Base-by-base conservation (phyloP, 2,797 vertebrate species). In the Poliocrania exsul region DNA sequence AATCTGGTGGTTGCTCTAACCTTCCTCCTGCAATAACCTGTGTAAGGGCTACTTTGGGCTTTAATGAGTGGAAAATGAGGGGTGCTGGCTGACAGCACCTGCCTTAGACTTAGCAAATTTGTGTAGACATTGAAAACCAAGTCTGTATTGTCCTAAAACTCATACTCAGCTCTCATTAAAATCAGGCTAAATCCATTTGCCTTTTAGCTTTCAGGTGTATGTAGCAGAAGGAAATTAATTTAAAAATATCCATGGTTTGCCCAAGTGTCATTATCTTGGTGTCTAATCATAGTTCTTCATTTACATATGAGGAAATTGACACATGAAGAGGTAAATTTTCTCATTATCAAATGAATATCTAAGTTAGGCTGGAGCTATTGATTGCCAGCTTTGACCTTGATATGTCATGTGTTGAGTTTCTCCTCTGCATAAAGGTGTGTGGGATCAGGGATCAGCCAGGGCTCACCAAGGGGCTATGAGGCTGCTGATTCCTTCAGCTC, bases 261-360 rank as follows among this genome's bases (percentile, higher is more conserved):
- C 93, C 91, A 75, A 90, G 88, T 88, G 93, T 95, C 90, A 90
- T 96, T 88, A 95, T 87, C 90, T 79, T 33, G 35, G 35, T 69
- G 51, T 72, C 90, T 96, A 95, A 96, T 96, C 87, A 95, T 31
- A 95, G 93, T 54, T 60, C 82, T 90, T 91, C 77, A 96, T 96
- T 94, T 96, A 88, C 93, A 95, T 95, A 81, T 42, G 85, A 96
- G 94, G 62, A 92, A 95, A 88, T 66, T 81, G 93, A 58, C 94
- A 96, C 44, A 62, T 57, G 72, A 83, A 92, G 94, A 95, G 90
- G 73, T 58, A 88, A 81, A 88, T 90, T 95, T 95, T 69, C 93
- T 95, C 91, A 91, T 92, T 94, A 95, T 84, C 82, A 81, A 47
- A 86, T 66, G 82, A 90, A 69, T 88, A 50, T 8, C 77, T 72